These are phyloP conservation scores for Lasioglossum lativentre DNA, from an alignment of 2,888 invertebrate species.

Conservation along the genomic window DNA sequence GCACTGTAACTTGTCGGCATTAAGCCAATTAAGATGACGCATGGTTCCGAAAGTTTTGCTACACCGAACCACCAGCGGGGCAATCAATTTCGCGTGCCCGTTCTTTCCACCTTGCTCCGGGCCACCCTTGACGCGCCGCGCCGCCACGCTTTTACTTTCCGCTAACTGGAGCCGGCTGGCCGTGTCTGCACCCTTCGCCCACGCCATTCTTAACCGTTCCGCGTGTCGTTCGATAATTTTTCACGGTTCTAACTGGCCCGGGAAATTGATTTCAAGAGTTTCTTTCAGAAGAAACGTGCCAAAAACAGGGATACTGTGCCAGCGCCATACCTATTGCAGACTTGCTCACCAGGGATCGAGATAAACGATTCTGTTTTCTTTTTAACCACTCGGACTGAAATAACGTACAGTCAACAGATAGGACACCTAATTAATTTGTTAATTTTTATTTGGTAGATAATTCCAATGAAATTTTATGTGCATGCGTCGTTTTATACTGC, in stretches of 20 bases:
- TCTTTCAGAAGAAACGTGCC: background rate
- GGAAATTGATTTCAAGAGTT: conserved; percentile 65
- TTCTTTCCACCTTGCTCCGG: conserved; percentile 38
- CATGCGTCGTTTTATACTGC: background rate
- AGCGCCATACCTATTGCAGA: background rate
- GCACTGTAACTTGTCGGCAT: conserved; percentile 76
- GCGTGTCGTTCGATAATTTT: conserved; percentile 62
- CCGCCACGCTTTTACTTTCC: conserved; percentile 34
- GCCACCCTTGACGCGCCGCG: background rate
- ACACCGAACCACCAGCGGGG: conserved; percentile 49
- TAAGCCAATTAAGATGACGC: conserved; percentile 82
- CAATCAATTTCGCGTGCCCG: conserved; percentile 73
- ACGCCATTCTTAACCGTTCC: conserved; percentile 19
- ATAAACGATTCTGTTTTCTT: background rate
- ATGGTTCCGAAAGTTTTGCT: conserved; percentile 78
- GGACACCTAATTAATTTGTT: too few relatives aligned
- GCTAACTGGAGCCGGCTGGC: conserved; percentile 18
- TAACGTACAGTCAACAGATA: background rate
- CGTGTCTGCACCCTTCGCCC: conserved; percentile 23
- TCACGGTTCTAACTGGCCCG: conserved; percentile 40
- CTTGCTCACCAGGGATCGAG: too few relatives aligned
- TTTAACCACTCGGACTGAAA: background rate
- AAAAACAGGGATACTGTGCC: background rate
- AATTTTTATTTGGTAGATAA: too few relatives aligned
- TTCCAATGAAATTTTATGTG: background rate